Conservation (phyloP, 2,888 invertebrate species). For the Timema cristinae region DNA sequence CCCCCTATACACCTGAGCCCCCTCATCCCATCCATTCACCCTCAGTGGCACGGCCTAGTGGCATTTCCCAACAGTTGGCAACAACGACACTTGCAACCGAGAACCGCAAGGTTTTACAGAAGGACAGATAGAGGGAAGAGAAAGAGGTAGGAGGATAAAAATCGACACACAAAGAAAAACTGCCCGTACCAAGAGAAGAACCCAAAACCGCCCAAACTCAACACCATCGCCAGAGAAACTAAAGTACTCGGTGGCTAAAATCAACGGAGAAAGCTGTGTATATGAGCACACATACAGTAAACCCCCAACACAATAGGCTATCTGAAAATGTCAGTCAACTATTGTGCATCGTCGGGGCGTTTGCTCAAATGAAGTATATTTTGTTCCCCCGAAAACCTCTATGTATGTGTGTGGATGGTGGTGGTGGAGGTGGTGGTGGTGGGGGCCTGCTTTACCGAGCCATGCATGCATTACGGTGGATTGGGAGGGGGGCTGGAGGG, state of each 20-base stretch:
- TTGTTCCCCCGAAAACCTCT: conserved; percentile 21
- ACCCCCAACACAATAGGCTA: conserved; percentile 28
- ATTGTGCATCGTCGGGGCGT: conserved; percentile 28
- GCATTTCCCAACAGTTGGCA: no score
- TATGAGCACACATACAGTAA: conserved; percentile 16
- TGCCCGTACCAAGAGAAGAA: no score
- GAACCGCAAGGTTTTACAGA: no score
- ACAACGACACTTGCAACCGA: no score
- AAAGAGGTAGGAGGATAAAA: no score
- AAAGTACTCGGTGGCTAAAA: conserved; percentile 25
- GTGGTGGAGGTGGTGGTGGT: no score
- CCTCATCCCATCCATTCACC: no score
- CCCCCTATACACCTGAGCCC: no score
- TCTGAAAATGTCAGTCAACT: conserved; percentile 31
- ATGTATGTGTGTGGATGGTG: no score
- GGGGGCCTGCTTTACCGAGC: background rate
- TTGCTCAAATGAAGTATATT: conserved; percentile 32
- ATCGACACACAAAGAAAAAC: no score
- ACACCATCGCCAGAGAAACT: conserved; percentile 26
- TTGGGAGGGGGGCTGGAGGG: conserved; percentile 14
- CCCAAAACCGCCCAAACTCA: conserved; percentile 16
- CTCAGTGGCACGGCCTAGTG: no score
- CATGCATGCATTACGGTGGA: conserved; percentile 27
- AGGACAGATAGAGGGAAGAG: no score
- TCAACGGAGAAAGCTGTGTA: conserved; percentile 13